These are phyloP conservation scores for Haliclystus octoradiatus DNA, from an alignment of 30 jellyfish, hydroid and myxozoan species.

Conservation along the genomic window DNA sequence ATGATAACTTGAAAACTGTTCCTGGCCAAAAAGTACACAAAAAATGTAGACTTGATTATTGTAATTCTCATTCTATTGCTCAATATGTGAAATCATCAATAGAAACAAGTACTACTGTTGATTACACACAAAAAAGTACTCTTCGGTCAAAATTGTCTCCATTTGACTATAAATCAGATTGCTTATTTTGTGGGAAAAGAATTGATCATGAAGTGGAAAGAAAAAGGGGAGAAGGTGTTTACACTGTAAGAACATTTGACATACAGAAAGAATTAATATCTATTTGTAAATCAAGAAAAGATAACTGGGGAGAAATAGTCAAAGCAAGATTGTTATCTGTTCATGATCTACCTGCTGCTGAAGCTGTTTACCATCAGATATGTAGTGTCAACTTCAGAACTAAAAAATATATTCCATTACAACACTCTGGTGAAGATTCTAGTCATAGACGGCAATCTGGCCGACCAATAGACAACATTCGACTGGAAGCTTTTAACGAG, in stretches of 20 bases:
- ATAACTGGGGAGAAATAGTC: constrained; percentile 31
- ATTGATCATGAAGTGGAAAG: constrained; percentile 11
- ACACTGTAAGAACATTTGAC: constrained; percentile 29
- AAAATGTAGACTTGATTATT: constrained; percentile 14
- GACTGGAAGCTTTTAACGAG: constrained; percentile 16
- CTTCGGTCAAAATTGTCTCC: no score
- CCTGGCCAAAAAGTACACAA: constrained; percentile 35
- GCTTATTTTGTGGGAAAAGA: constrained; percentile 29
- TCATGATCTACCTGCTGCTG: constrained; percentile 35
- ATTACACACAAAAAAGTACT: no score
- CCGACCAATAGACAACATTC: constrained; percentile 16
- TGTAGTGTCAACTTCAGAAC: constrained; percentile 48
- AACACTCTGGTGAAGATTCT: constrained; percentile 1
- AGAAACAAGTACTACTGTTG: constrained; percentile 4
- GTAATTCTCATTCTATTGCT: constrained; percentile 22
- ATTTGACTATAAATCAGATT: constrained; percentile 20
- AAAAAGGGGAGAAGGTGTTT: constrained; percentile 20
- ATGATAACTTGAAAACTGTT: constrained; percentile 11
- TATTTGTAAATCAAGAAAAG: constrained; percentile 32
- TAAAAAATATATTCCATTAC: constrained; percentile 32
- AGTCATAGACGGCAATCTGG: constrained; percentile 7
- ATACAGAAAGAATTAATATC: constrained; percentile 15
- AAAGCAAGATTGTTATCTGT: constrained; percentile 23
- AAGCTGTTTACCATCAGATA: constrained; percentile 42
- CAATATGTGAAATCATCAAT: constrained; percentile 20